Percentiles rank a stretch among this genome's conserved stretches.
Conservation (phyloP, 2,113 vertebrate species). For the Limanda limanda region DNA sequence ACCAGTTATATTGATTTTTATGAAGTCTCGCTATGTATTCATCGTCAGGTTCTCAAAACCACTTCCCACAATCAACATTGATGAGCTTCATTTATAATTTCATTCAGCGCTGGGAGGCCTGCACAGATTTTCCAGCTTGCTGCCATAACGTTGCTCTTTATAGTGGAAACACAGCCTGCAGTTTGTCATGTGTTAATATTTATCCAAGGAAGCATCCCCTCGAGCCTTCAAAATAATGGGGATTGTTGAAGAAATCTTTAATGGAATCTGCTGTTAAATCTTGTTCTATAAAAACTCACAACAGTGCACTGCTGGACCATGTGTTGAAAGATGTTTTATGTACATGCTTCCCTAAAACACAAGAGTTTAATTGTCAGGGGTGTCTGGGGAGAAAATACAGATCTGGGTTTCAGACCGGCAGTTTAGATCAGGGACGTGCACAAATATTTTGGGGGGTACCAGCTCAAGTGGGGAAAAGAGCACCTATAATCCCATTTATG, state of each 20-base stretch:
- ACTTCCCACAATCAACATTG: neutral
- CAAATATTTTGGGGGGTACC: too few species aligned
- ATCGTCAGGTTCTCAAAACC: neutral
- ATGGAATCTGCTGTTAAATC: constrained; percentile 39
- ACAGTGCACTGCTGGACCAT: constrained; percentile 37
- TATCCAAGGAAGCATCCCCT: constrained; percentile 47
- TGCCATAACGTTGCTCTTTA: constrained; percentile 36
- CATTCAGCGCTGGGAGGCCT: constrained; percentile 9
- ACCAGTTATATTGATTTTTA: neutral
- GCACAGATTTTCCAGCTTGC: constrained; percentile 6
- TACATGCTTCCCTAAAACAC: constrained; percentile 11
- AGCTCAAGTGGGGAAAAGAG: too few species aligned
- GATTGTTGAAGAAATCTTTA: constrained; percentile 41
- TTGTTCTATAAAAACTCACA: constrained; percentile 8
- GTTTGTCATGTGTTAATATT: constrained; percentile 71
- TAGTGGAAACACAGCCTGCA: constrained; percentile 43
- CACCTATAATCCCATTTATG: too few species aligned
- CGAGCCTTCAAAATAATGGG: constrained; percentile 37
- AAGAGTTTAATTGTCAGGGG: constrained; percentile 23
- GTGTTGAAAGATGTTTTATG: constrained; percentile 35
- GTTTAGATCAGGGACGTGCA: constrained; percentile 18
- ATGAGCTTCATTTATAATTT: neutral
- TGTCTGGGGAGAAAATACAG: constrained; percentile 12
- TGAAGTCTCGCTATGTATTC: neutral
- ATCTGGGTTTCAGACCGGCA: constrained; percentile 24